Conservation (phyloP, 2,113 vertebrate species). For the Gavialis gangeticus region DNA sequence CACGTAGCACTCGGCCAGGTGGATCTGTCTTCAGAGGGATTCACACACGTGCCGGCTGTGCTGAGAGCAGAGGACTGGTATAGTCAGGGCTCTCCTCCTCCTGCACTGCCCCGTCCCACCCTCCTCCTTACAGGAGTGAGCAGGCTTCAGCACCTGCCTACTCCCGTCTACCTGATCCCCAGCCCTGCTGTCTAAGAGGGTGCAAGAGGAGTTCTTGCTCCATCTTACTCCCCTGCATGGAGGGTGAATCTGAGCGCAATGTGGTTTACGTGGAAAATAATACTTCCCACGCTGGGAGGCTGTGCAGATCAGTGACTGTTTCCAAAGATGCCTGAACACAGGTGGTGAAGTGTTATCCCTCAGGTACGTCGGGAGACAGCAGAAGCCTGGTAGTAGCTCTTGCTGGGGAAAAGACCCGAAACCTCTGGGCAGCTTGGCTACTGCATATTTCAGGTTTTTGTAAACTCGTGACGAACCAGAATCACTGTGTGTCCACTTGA, state of each 20-base stretch:
- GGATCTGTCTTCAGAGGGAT: background rate
- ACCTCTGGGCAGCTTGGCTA: background rate
- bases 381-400: background rate
- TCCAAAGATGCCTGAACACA: background rate
- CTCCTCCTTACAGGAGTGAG: background rate
- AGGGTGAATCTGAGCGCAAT: background rate
- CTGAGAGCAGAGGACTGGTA: background rate
- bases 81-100: background rate
- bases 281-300: background rate
- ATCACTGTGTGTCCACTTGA: background rate
- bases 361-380: background rate
- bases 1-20: background rate
- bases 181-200: too few relatives aligned
- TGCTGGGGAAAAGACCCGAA: background rate
- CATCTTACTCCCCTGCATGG: background rate
- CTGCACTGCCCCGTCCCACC: background rate
- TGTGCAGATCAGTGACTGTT: background rate
- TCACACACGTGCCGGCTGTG: background rate
- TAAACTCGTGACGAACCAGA: background rate
- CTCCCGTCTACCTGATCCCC: too few relatives aligned
- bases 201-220: background rate
- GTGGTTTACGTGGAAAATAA: background rate
- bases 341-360: background rate
- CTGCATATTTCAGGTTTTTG: background rate
- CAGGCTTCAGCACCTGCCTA: too few relatives aligned